Evolutionary conservation across 1,140 invertebrate genomes (phyloP), one percentile per base, ranked within the genome.

Genomic region (Papilio polytes): DNA sequence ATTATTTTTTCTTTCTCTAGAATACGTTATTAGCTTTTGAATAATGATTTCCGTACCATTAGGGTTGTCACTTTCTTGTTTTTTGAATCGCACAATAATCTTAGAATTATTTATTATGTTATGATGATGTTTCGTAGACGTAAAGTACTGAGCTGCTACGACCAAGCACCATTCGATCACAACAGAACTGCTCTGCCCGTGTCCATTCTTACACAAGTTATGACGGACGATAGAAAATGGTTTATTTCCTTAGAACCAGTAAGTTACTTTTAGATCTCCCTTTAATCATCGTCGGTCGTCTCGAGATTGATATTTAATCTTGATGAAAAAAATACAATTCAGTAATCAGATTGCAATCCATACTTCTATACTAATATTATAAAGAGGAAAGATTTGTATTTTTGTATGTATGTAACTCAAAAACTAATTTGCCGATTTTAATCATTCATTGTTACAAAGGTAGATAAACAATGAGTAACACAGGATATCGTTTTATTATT

Each of bases 161-260:
- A 94, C 70, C 91, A 92, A 85, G 87, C 83, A 6, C 92, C 93
- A 0, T 82, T 93, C 82, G 93, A 94, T 53, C 89, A 93, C 82
- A 90, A 94, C 80, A 86, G 93, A 41, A 92, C 93, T 1, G 90
- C 89, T 8, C 41, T 88, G 8, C 91, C 91, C 1, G 59, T 85
- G 0, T 56, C 82, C 10, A 84, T 82, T 18, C 81, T 94, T 0
- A 87, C 86, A 8, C 84, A 91, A 81, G 86, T 87, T 10, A 94
- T 93, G 88, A 84, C 83, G 10, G 88, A 81, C 13, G 89, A 91
- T 41, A 88, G 88, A 0, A 77, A 85, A 26, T 94, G 91, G 92
- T 92, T 94, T 82, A 82, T 86, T 48, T 76, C 80, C 18, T 85
- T 94, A 15, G 86, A 90, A 44, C 83, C 92, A 74, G 93, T 94